Base-by-base conservation (phyloP, 2,113 vertebrate genomes). In the Manacus vitellinus region DNA sequence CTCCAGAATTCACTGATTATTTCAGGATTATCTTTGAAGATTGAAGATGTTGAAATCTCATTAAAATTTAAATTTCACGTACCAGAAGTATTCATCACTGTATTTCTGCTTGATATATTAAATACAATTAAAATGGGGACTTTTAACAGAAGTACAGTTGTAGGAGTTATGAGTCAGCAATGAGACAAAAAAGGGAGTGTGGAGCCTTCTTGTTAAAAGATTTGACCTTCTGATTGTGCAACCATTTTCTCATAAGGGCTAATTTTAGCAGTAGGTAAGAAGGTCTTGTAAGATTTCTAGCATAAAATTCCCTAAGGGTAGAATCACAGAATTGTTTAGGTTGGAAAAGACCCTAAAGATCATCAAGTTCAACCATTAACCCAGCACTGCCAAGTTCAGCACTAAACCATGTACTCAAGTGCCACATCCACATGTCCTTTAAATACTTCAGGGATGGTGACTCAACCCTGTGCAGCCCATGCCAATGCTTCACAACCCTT, bases 61-160 rank as follows among this genome's bases (percentile, higher is more conserved):
- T 62, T 28, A 46, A 75, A 77, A 86, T 89, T 85, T 47, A 94
- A 49, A 14, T 71, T 78, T 24, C 23, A 85, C 24, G 18, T 58
- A 37, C 5, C 33, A 25, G 47, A 66, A 63, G 3, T 24, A 30
- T 70, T 85, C 37, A 79, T 37, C 4, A 37, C 79, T 51, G 37
- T 92, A 74, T 95, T 97, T 94, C 35, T 92, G 72, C 55, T 63
- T 94, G 51, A 72, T 59, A 58, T 67, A 93, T 59, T 22, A 92
- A 62, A 76, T 68, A 68, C 65, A 94, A 22, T 41, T 28, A 79
- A 65, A 61, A 15, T 39, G 7, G 23, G 4, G 6, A 72, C 30
- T 88, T 96, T 46, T 94, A 56, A 88, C 63, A 88, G n/a, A 78
- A 54, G 5, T 47, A n/a, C 1, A 20, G 37, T n/a, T 28, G 8